Base-by-base conservation (phyloP, 1,140 invertebrate species). In the Augochlora pura region DNA sequence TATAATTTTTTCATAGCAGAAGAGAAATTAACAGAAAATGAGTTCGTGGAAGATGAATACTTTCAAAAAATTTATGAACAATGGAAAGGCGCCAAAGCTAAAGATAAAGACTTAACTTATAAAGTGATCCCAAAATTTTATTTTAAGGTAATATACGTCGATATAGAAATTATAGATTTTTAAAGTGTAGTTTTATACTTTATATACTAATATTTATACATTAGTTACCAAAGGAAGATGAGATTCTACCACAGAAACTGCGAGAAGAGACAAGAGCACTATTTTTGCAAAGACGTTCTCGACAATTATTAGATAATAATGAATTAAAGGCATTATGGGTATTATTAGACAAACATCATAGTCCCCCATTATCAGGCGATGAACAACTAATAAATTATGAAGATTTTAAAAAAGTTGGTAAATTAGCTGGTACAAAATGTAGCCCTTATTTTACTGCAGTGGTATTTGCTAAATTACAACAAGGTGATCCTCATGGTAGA, bases 301-400 rank as follows among this genome's bases (percentile, higher is more conserved):
- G 95, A 83, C 95, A 97, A 88, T 92, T 98, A 10, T 90, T 98
- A 27, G 96, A 98, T 91, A 97, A 97, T 91, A 95, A 96, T 87
- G 98, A 99, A 92, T 90, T 99, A 49, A 97, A 97, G 92, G 94
- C 96, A 60, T 90, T 99, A 2, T 98, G 97, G 97, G 94, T 95
- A 59, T 91, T 97, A 32, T 91, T 99, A 72, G 96, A 98, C 88
- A 95, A 96, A 81, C 95, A 97, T 80, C 96, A 97, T 83, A 96
- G 95, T 70, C 95, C 95, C 46, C 95, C 96, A 2, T 92, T 94
- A 59, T 93, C 94, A 25, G 95, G 95, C 65, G 96, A 97, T 57
- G 97, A 98, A 85, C 95, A 98, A 74, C 95, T 97, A 83, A 97
- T 98, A 52, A 96, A 96, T 91, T 98, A 98, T 91, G 93, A 95